Evolutionary conservation across 1,140 invertebrate species (phyloP).

Genomic region (Dendroctonus ponderosae): DNA sequence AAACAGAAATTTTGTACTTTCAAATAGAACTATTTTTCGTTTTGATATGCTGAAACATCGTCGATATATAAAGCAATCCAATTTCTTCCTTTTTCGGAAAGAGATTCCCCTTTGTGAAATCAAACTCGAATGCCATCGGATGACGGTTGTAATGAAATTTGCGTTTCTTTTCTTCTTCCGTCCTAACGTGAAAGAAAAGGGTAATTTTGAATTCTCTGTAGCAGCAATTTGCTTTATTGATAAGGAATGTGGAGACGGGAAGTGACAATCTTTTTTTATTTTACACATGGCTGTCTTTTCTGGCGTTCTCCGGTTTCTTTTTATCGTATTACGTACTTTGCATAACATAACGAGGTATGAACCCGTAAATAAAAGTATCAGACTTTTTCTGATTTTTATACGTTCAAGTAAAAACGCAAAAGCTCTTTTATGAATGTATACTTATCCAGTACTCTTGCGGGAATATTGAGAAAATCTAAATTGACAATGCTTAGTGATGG

Average conservation of each 20-base stretch:
- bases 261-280: slow-evolving; percentile 13
- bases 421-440: no score
- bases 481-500: no score
- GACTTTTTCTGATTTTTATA: no score
- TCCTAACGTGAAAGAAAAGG: slow-evolving; percentile 18
- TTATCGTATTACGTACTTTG: not conserved
- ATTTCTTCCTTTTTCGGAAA: slow-evolving; percentile 14
- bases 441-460: no score
- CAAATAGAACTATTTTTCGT: no score
- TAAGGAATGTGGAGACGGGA: slow-evolving; percentile 13
- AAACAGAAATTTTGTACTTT: no score
- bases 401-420: no score
- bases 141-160: slow-evolving; percentile 25
- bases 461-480: no score
- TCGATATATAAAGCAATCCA: slow-evolving; percentile 12
- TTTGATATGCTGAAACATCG: not conserved
- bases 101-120: slow-evolving; percentile 19
- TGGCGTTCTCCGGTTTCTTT: not conserved
- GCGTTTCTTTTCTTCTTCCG: slow-evolving; percentile 18
- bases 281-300: slow-evolving; percentile 12
- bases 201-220: slow-evolving; percentile 23
- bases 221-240: slow-evolving; percentile 26
- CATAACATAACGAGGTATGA: no score
- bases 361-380: no score
- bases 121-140: slow-evolving; percentile 22